A percentile compares a stretch with the other conserved stretches of the same genome.
phyloP scores from a whole-genome alignment of 2,888 invertebrate species.

The Limulus polyphemus region DNA sequence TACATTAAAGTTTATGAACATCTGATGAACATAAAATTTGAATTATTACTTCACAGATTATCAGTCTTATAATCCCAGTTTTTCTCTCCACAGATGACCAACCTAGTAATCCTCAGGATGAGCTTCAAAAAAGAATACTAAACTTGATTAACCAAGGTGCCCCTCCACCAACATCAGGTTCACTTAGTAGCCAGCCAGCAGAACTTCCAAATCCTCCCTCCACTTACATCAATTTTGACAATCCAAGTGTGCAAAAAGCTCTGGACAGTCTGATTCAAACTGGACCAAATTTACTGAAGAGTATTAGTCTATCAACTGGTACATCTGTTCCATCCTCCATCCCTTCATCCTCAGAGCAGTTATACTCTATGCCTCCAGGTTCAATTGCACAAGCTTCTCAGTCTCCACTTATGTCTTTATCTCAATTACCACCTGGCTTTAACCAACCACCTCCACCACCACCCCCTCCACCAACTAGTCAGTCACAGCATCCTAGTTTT shows the following conservation, averaged over 20 bases:
- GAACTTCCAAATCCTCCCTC: slow-evolving; percentile 5
- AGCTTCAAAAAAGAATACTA: slow-evolving; percentile 21
- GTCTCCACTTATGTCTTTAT: background rate
- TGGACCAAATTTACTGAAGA: slow-evolving; percentile 35
- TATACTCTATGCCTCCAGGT: background rate
- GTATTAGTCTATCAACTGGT: slow-evolving; percentile 18
- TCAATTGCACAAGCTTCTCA: slow-evolving; percentile 4
- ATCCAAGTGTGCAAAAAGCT: slow-evolving; percentile 39
- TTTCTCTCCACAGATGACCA: slow-evolving; percentile 1
- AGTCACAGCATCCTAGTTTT: too few relatives aligned
- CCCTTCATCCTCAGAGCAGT: too few relatives aligned
- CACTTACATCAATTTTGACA: slow-evolving; percentile 37
- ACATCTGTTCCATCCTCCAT: too few relatives aligned
- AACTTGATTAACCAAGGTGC: slow-evolving; percentile 20
- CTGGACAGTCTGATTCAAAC: slow-evolving; percentile 39
- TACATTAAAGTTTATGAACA: too few relatives aligned
- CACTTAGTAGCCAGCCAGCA: background rate
- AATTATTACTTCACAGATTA: too few relatives aligned
- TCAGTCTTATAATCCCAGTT: too few relatives aligned
- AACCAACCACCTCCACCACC: too few relatives aligned
- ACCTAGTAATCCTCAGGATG: slow-evolving; percentile 11
- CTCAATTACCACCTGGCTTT: too few relatives aligned
- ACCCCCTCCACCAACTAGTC: too few relatives aligned
- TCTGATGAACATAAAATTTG: too few relatives aligned
- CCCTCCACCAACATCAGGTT: slow-evolving; percentile 2